A percentile compares a stretch with the other conserved stretches of the same genome.
phyloP scores from a whole-genome alignment of 2,888 invertebrate genomes.

The Euzophera pinguis region DNA sequence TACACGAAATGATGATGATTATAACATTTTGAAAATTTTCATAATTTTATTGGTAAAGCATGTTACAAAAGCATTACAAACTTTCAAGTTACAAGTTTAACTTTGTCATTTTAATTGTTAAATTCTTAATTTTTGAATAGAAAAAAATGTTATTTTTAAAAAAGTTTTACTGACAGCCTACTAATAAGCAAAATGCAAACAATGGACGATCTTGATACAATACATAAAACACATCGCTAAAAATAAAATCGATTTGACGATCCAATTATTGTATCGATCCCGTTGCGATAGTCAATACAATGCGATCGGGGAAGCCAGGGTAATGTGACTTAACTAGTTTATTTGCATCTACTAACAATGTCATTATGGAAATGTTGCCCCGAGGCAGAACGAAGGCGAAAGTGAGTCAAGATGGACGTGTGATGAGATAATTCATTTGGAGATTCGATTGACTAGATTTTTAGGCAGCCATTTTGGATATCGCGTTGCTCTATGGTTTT shows the following conservation, averaged over 20 bases:
- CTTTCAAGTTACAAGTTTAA: too few relatives aligned
- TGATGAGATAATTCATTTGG: conserved; percentile 48
- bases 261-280: conserved; percentile 23
- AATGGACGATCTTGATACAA: conserved; percentile 1
- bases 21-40: too few relatives aligned
- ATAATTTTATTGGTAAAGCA: too few relatives aligned
- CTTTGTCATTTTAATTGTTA: too few relatives aligned
- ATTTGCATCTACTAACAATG: conserved; percentile 67
- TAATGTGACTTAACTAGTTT: conserved; percentile 39
- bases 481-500: too few relatives aligned
- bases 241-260: conserved; percentile 20
- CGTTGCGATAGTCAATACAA: conserved; percentile 17
- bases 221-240: conserved; percentile 7
- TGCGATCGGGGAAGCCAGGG: conserved; percentile 19
- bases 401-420: conserved; percentile 54
- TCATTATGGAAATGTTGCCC: conserved; percentile 59
- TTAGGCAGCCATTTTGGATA: too few relatives aligned
- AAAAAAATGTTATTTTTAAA: too few relatives aligned
- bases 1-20: too few relatives aligned
- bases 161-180: not conserved
- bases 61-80: too few relatives aligned
- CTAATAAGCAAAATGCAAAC: conserved; percentile 1
- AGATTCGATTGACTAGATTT: not conserved
- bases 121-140: too few relatives aligned
- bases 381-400: conserved; percentile 47